Evolutionary conservation across 2,888 invertebrate genomes (phyloP), one percentile per base, ranked within the genome.

Genomic region (Cheilosia vulpina): DNA sequence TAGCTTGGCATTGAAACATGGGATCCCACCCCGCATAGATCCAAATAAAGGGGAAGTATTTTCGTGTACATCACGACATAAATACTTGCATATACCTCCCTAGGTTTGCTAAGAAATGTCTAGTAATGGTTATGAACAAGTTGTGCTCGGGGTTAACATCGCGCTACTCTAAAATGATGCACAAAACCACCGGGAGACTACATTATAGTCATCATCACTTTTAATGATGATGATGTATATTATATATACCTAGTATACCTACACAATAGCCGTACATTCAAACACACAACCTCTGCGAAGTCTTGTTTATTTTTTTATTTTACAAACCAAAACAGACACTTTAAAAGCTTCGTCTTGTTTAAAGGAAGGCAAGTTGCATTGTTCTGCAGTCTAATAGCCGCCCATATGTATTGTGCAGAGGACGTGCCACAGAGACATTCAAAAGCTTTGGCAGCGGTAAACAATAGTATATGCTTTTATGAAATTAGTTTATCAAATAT

Each of bases 131-230:
- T 73, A 68, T 62, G 34, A 62, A 62, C 63, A 71, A 57, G 62
- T 41, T 63, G 38, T 50, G 55, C n/a, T 62, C 57, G 17, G 47
- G 34, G n/a, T 21, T 47, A 58, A 43, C 17, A 19, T 43, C 41
- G 38, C 53, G 60, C 15, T 53, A 45, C 57, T 43, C n/a, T 1
- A 21, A 57, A 57, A 45, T 62, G 65, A 65, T 38, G 38, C 21
- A 38, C n/a, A 65, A 69, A 45, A 62, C 62, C 71, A 78, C 63
- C 63, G 65, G 78, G 78, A 57, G 63, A 17, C 45, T 45, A 71
- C 78, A 78, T 78, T 78, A 78, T 52, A 57, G 63, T 78, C 71
- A 58, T 71, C 78, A 71, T 78, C 78, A 71, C 71, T 78, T 71
- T 78, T 78, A 78, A 78, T 78, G 78, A 71, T 71, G 78, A 65